These are phyloP conservation scores for Lithophane semibrunnea DNA, from an alignment of 2,888 invertebrate genomes.

Conservation along the genomic window DNA sequence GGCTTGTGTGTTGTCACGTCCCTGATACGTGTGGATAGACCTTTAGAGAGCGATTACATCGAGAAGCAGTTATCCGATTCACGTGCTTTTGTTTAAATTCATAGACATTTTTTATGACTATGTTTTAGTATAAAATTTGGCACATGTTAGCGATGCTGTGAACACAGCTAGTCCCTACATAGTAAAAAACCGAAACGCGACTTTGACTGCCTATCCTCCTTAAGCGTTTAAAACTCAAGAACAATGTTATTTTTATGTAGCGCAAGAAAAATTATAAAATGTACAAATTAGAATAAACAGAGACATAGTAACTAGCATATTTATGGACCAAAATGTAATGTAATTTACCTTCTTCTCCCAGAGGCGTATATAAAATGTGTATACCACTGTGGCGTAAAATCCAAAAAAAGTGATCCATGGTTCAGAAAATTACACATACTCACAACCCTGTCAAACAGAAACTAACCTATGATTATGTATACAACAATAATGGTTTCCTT, in stretches of 20 bases:
- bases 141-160: too few relatives aligned
- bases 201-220: too few relatives aligned
- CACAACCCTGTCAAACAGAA: slow-evolving; percentile 19
- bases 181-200: background rate
- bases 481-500: slow-evolving; percentile 36
- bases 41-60: background rate
- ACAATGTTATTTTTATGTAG: background rate
- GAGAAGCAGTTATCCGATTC: background rate
- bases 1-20: background rate
- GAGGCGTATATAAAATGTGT: slow-evolving; percentile 31
- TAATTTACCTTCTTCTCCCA: slow-evolving; percentile 45
- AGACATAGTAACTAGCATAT: background rate
- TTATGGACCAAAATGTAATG: background rate
- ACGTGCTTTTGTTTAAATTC: background rate
- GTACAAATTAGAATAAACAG: background rate
- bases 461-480: slow-evolving; percentile 28
- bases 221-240: background rate
- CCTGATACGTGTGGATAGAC: background rate
- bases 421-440: slow-evolving; percentile 22
- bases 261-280: background rate
- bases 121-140: background rate
- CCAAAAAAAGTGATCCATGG: slow-evolving; percentile 43
- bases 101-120: background rate
- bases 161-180: background rate
- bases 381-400: slow-evolving; percentile 42